Percentiles rank a stretch among this genome's conserved stretches.
Conservation (phyloP, 2,797 vertebrate genomes). For the Cottoperca gobio region DNA sequence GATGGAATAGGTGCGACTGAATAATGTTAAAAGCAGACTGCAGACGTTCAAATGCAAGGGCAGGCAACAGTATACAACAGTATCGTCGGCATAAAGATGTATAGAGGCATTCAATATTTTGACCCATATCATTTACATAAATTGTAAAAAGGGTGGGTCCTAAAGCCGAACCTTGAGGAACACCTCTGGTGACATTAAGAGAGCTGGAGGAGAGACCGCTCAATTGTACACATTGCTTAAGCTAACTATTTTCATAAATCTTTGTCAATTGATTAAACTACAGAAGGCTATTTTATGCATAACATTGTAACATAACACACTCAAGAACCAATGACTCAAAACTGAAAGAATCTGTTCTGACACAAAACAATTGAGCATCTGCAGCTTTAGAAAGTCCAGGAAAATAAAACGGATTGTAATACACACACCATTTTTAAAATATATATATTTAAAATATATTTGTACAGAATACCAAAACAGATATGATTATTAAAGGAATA, state of each 20-base stretch:
- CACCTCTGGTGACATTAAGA: too few species aligned
- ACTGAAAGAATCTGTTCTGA: neutral
- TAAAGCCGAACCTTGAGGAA: too few species aligned
- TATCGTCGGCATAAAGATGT: too few species aligned
- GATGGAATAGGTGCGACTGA: too few species aligned
- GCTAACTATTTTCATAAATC: neutral
- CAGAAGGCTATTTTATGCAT: neutral
- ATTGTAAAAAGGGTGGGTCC: too few species aligned
- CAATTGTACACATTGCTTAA: too few species aligned
- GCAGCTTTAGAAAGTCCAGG: neutral
- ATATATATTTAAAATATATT: neutral
- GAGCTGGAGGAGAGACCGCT: too few species aligned
- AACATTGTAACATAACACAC: neutral
- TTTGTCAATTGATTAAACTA: neutral
- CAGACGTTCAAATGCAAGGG: too few species aligned
- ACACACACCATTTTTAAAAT: neutral
- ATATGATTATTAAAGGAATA: neutral
- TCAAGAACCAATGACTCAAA: neutral
- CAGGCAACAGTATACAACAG: too few species aligned
- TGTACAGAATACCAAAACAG: neutral
- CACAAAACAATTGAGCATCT: neutral
- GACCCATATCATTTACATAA: too few species aligned
- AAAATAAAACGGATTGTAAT: neutral
- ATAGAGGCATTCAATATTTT: too few species aligned
- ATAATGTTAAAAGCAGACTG: too few species aligned